A percentile compares a stretch with the other conserved stretches of the same genome.
phyloP scores from a whole-genome alignment of 2,113 vertebrate genomes.

The Spea bombifrons region DNA sequence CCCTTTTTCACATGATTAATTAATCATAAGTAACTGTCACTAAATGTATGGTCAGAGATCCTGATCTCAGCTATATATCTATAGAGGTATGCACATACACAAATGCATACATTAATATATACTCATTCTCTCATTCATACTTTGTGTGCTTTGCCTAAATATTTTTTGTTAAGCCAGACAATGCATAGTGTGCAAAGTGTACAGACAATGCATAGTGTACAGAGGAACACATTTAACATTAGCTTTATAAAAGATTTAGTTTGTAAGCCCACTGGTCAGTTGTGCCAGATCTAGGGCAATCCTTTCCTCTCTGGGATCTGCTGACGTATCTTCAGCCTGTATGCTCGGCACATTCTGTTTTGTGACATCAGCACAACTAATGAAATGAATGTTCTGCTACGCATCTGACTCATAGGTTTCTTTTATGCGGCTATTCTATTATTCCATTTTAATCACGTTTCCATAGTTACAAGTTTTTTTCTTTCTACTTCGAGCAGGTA shows the following conservation, averaged over 20 bases:
- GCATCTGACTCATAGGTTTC: conserved; percentile 50
- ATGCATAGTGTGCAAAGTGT: background rate
- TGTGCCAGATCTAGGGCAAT: conserved; percentile 50
- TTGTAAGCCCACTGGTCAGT: conserved; percentile 6
- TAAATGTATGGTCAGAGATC: too few species aligned
- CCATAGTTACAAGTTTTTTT: conserved; percentile 38
- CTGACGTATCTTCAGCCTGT: conserved; percentile 36
- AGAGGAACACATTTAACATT: conserved; percentile 16
- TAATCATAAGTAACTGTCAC: too few species aligned
- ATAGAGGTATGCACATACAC: too few species aligned
- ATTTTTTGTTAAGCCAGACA: background rate
- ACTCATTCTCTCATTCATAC: too few species aligned
- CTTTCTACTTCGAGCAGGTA: background rate
- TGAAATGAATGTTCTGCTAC: conserved; percentile 40
- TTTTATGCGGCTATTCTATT: conserved; percentile 36
- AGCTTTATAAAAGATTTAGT: conserved; percentile 14
- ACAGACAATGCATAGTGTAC: too few species aligned
- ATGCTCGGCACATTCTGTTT: conserved; percentile 38
- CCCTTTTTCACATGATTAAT: too few species aligned
- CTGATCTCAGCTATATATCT: too few species aligned
- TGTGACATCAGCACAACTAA: conserved; percentile 52
- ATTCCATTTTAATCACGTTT: conserved; percentile 27
- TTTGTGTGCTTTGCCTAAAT: too few species aligned
- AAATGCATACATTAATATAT: too few species aligned
- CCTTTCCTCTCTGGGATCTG: conserved; percentile 52